phyloP scores from a whole-genome alignment of 2,888 invertebrate species.

The Reticulitermes lucifugus region DNA sequence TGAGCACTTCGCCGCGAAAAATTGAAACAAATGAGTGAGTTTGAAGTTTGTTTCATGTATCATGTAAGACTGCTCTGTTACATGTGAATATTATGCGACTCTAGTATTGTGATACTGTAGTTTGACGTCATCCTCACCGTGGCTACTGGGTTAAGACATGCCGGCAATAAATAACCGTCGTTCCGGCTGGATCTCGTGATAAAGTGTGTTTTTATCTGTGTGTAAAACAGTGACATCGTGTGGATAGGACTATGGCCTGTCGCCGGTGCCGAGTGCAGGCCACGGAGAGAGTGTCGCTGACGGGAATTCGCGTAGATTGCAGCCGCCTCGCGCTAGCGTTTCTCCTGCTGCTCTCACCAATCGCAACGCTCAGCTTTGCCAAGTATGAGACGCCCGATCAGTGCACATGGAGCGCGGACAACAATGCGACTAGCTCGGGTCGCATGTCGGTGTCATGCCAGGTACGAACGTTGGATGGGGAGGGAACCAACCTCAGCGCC shows the following conservation, averaged over 20 bases:
- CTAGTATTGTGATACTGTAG: not conserved
- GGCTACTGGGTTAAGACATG: not conserved
- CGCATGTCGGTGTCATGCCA: constrained; percentile 74
- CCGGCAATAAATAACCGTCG: not conserved
- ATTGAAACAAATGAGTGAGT: not conserved
- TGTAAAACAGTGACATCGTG: not conserved
- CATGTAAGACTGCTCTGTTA: not conserved
- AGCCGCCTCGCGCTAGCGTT: not conserved
- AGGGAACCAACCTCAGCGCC: constrained; percentile 74
- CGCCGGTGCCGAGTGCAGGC: not conserved
- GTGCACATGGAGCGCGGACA: constrained; percentile 65
- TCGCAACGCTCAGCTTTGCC: constrained; percentile 21
- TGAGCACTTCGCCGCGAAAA: not conserved
- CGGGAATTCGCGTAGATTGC: not conserved
- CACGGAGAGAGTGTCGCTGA: constrained; percentile 17
- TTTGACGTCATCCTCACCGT: no score
- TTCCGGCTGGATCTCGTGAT: not conserved
- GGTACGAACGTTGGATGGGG: constrained; percentile 77
- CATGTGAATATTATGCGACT: not conserved
- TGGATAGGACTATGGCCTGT: not conserved
- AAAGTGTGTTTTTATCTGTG: not conserved
- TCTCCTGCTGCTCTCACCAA: constrained; percentile 9
- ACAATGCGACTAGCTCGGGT: constrained; percentile 62
- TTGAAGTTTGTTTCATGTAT: not conserved
- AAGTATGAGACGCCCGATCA: constrained; percentile 61